These are phyloP conservation scores for Catostylus mosaicus DNA, from an alignment of 30 jellyfish, hydroid and myxozoan species.

Conservation along the genomic window DNA sequence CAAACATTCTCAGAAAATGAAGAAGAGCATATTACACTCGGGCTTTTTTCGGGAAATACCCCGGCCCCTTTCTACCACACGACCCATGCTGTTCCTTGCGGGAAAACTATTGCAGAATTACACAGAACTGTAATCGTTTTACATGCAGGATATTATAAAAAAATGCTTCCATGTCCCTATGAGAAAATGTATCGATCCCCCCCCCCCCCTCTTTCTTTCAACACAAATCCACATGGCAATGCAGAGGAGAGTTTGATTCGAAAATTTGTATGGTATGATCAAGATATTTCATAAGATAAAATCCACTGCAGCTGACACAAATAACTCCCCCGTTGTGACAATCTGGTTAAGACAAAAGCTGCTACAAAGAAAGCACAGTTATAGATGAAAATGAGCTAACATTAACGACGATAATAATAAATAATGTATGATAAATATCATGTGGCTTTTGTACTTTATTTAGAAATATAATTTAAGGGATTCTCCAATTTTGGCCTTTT, in stretches of 20 bases:
- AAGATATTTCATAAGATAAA: background rate
- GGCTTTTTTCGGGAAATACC: too few species aligned
- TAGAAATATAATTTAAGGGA: background rate
- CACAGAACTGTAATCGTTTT: too few species aligned
- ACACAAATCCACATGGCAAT: background rate
- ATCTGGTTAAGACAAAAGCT: background rate
- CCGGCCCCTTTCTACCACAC: too few species aligned
- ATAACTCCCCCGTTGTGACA: background rate
- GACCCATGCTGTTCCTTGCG: too few species aligned
- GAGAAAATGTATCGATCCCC: too few species aligned
- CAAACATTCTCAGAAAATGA: too few species aligned
- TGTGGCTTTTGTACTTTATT: slow-evolving; percentile 1
- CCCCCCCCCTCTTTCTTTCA: background rate
- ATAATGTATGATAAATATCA: background rate
- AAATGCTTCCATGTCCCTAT: too few species aligned
- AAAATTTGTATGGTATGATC: background rate
- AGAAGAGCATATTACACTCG: too few species aligned
- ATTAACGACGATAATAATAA: background rate
- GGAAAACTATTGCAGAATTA: too few species aligned
- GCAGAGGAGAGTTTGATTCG: too few species aligned
- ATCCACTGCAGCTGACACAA: background rate
- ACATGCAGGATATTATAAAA: too few species aligned
- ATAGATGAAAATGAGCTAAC: background rate
- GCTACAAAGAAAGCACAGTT: background rate
- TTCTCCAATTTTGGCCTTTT: slow-evolving; percentile 1